A percentile compares a stretch with the other conserved stretches of the same genome.
These are phyloP conservation scores for Plestiodon gilberti DNA, from an alignment of 2,113 vertebrate species.

Conservation along the genomic window DNA sequence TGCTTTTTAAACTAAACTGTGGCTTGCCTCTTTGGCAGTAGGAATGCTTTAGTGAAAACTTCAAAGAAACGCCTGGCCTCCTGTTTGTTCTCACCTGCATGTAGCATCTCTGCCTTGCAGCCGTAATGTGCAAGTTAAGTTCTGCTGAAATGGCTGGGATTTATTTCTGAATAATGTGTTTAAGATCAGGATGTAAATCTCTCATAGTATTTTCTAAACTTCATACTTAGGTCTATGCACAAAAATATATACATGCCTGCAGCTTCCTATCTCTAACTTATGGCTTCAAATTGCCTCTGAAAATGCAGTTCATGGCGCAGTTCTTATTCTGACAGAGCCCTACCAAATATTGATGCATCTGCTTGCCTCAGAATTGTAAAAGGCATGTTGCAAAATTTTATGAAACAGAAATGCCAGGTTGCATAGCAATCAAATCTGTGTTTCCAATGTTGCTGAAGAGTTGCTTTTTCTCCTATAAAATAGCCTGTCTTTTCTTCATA, in stretches of 20 bases:
- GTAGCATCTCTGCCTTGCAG: not conserved
- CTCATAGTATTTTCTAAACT: slow-evolving; percentile 40
- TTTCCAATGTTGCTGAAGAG: slow-evolving; percentile 43
- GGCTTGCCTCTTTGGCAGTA: not conserved
- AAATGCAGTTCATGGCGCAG: slow-evolving; percentile 42
- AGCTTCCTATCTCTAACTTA: slow-evolving; percentile 29
- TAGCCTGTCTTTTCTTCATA: slow-evolving; percentile 35
- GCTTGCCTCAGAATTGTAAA: slow-evolving; percentile 39
- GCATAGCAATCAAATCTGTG: slow-evolving; percentile 47
- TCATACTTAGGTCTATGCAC: not conserved
- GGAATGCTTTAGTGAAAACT: not conserved
- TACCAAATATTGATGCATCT: slow-evolving; percentile 54
- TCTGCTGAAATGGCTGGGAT: not conserved
- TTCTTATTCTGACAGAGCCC: slow-evolving; percentile 53
- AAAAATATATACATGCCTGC: not conserved
- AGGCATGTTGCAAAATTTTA: slow-evolving; percentile 52
- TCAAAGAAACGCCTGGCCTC: not conserved
- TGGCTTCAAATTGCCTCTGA: slow-evolving; percentile 48
- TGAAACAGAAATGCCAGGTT: slow-evolving; percentile 49
- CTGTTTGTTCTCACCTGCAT: not conserved
- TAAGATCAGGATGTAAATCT: slow-evolving; percentile 17
- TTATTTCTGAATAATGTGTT: not conserved
- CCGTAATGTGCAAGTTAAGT: not conserved
- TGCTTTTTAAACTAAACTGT: not conserved
- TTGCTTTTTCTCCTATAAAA: slow-evolving; percentile 45